Conservation (phyloP, 2,797 vertebrate species). For the Phalanger gymnotis region DNA sequence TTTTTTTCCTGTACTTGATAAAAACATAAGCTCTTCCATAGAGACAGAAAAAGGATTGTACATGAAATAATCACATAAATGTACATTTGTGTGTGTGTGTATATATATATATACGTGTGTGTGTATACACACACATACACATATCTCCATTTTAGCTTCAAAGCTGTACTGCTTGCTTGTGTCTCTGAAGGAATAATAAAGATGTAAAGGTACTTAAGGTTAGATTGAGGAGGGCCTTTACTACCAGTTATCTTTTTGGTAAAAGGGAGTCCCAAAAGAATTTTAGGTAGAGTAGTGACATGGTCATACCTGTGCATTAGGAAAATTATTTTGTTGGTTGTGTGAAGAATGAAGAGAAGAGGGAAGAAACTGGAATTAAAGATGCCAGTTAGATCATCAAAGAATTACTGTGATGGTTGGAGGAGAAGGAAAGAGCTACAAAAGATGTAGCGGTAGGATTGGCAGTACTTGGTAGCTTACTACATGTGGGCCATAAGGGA, state of each 20-base stretch:
- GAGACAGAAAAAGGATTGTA: neutral
- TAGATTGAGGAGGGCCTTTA: neutral
- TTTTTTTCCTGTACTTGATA: neutral
- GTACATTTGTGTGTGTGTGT: neutral
- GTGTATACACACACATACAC: too few relatives aligned
- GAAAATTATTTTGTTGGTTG: neutral
- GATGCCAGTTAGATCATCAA: neutral
- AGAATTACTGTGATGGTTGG: neutral
- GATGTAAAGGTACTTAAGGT: neutral
- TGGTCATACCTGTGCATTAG: neutral
- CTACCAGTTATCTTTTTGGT: neutral
- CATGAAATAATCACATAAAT: neutral
- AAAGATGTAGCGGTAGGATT: neutral
- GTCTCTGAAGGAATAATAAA: neutral
- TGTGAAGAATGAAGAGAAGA: neutral
- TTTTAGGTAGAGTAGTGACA: neutral
- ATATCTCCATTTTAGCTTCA: neutral
- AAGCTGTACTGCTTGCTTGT: neutral
- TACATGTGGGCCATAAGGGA: neutral
- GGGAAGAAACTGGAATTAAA: neutral
- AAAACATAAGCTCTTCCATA: neutral
- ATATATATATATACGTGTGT: neutral
- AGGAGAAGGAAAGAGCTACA: neutral
- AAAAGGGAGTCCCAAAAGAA: neutral
- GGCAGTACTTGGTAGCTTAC: neutral